phyloP scores from a whole-genome alignment of 2,888 invertebrate genomes.

The Sylvicola fuscatus region DNA sequence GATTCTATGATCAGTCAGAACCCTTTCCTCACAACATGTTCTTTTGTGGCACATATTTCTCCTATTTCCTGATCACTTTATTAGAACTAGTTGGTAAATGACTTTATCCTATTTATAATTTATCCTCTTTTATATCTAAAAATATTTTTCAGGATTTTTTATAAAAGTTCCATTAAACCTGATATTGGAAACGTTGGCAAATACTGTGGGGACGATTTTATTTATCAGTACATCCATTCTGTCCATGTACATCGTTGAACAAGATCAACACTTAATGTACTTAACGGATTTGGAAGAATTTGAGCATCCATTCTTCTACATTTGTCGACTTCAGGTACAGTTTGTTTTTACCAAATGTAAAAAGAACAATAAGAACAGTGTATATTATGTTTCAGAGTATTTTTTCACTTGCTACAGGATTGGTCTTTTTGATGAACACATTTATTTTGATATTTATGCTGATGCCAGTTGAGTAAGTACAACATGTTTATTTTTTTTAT shows the following conservation, averaged over 20 bases:
- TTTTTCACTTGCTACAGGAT: too few species aligned
- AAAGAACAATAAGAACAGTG: too few species aligned
- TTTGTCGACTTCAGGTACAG: conserved; percentile 8
- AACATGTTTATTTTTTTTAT: too few species aligned
- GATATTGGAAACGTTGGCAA: conserved; percentile 10
- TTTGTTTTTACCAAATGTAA: too few species aligned
- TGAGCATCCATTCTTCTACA: conserved; percentile 13
- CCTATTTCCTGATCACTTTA: conserved; percentile 12
- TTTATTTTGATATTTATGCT: too few species aligned
- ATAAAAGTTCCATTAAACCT: conserved; percentile 8
- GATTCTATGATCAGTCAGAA: conserved; percentile 11
- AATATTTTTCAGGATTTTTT: conserved; percentile 9
- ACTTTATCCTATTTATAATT: too few species aligned
- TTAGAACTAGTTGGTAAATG: conserved; percentile 8
- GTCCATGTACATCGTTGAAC: conserved; percentile 14
- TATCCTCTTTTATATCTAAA: too few species aligned
- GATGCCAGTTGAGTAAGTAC: too few species aligned
- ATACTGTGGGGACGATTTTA: conserved; percentile 8
- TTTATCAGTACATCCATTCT: conserved; percentile 11
- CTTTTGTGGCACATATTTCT: conserved; percentile 15
- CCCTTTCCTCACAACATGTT: conserved; percentile 12
- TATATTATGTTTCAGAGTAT: too few species aligned
- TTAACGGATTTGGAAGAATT: conserved; percentile 11
- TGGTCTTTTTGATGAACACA: too few species aligned
- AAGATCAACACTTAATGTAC: conserved; percentile 14